Evolutionary conservation across 2,888 invertebrate genomes (phyloP).

Genomic region (Drosophila falleni): DNA sequence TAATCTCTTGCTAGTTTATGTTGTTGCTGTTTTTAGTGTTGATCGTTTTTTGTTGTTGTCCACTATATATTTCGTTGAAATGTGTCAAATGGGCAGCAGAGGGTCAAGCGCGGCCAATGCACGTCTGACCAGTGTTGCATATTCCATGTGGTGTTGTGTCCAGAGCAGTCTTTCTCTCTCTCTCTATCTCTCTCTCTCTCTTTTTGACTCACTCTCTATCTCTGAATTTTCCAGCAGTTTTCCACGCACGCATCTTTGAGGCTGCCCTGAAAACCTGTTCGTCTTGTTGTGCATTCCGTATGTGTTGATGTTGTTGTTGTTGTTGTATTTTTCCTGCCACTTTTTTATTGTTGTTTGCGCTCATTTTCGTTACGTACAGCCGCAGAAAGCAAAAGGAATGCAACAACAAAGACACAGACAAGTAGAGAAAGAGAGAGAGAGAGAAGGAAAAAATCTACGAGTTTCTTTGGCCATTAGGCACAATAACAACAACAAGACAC

Average conservation of each 20-base stretch:
- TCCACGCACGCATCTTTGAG: slow-evolving; percentile 52
- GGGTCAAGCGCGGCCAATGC: slow-evolving; percentile 70
- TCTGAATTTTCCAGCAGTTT: slow-evolving; percentile 68
- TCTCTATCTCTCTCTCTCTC: neutral
- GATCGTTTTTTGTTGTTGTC: slow-evolving; percentile 13
- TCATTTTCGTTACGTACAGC: slow-evolving; percentile 75
- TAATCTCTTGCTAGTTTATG: slow-evolving; percentile 27
- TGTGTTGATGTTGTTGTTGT: slow-evolving; percentile 27
- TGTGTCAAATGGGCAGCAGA: slow-evolving; percentile 60
- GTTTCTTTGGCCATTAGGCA: slow-evolving; percentile 61
- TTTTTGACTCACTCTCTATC: neutral
- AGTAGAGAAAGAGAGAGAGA: slow-evolving; percentile 14
- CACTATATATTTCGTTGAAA: slow-evolving; percentile 32
- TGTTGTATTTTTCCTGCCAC: slow-evolving; percentile 64
- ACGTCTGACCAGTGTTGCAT: slow-evolving; percentile 39
- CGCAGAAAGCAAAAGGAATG: slow-evolving; percentile 76
- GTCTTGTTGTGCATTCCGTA: slow-evolving; percentile 40
- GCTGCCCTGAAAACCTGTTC: slow-evolving; percentile 68
- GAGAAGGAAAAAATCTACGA: slow-evolving; percentile 40
- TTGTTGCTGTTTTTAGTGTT: slow-evolving; percentile 2
- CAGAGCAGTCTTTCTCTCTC: slow-evolving; percentile 7
- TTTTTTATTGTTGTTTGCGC: slow-evolving; percentile 68
- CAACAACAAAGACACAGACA: slow-evolving; percentile 30
- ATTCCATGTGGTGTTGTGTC: neutral
- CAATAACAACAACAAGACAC: slow-evolving; percentile 31